Conservation (phyloP, 2,113 vertebrate species). For the Lontra canadensis region DNA sequence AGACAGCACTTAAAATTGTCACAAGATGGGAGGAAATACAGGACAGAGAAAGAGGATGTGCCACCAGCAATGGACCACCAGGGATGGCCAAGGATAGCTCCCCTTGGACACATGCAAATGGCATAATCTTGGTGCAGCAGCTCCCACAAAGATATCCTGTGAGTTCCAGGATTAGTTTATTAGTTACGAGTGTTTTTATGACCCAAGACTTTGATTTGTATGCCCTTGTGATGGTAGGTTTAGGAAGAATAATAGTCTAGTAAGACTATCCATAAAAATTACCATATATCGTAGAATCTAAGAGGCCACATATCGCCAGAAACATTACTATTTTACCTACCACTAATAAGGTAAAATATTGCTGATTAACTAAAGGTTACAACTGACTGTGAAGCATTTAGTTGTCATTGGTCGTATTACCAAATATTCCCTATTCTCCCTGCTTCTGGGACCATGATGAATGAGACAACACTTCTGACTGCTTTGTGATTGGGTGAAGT, state of each 20-base stretch:
- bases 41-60: not conserved
- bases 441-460: not conserved
- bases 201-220: not conserved
- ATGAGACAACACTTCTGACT: not conserved
- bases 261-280: slow-evolving; percentile 8
- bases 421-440: not conserved
- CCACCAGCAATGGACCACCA: not conserved
- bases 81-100: not conserved
- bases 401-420: not conserved
- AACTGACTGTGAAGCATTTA: not conserved
- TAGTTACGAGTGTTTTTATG: not conserved
- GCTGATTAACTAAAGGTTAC: not conserved
- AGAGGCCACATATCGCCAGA: not conserved
- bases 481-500: not conserved
- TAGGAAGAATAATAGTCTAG: not conserved
- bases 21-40: not conserved
- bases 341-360: not conserved
- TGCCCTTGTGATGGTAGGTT: not conserved
- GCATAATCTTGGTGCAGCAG: not conserved
- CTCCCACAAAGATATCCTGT: not conserved
- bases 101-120: not conserved
- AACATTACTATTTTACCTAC: not conserved
- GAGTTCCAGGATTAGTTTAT: not conserved
- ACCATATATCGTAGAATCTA: not conserved
- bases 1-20: not conserved